phyloP scores from a whole-genome alignment of 1,140 invertebrate genomes.

The Pygmarrhopalites habei region DNA sequence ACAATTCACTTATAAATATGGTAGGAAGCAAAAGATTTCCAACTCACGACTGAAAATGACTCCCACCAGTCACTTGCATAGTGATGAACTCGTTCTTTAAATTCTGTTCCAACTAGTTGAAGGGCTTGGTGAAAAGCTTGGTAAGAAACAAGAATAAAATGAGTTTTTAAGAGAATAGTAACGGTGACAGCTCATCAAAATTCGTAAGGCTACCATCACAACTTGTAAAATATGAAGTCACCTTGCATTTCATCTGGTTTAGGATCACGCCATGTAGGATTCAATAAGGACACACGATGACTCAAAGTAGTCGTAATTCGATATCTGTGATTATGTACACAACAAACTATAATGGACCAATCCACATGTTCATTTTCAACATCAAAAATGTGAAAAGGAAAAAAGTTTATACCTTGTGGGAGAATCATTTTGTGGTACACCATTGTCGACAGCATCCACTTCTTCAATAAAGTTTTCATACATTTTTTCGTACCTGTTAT shows the following conservation, averaged over 20 bases:
- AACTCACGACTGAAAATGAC: constrained; percentile 51
- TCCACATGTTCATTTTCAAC: no score
- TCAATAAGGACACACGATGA: constrained; percentile 65
- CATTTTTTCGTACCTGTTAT: constrained; percentile 73
- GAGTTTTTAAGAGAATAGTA: no score
- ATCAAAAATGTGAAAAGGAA: no score
- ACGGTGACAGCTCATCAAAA: no score
- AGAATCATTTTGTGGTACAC: constrained; percentile 28
- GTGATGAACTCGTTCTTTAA: constrained; percentile 63
- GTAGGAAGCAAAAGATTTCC: no score
- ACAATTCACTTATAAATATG: no score
- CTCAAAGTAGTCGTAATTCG: constrained; percentile 70
- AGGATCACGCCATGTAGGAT: constrained; percentile 77
- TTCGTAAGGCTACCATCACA: no score
- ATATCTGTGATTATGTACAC: no score
- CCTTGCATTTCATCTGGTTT: constrained; percentile 45
- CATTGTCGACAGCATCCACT: constrained; percentile 93
- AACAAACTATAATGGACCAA: no score
- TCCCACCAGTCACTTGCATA: constrained; percentile 64
- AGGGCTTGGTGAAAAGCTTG: constrained; percentile 74
- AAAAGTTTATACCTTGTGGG: constrained; percentile 25
- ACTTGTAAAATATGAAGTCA: no score
- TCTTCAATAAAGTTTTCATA: constrained; percentile 89
- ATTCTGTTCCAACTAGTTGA: constrained; percentile 70
- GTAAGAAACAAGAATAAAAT: no score